Percentiles rank a stretch among this genome's conserved stretches.
Evolutionary conservation across 2,888 invertebrate species (phyloP).

Genomic region (Volucella zonaria): DNA sequence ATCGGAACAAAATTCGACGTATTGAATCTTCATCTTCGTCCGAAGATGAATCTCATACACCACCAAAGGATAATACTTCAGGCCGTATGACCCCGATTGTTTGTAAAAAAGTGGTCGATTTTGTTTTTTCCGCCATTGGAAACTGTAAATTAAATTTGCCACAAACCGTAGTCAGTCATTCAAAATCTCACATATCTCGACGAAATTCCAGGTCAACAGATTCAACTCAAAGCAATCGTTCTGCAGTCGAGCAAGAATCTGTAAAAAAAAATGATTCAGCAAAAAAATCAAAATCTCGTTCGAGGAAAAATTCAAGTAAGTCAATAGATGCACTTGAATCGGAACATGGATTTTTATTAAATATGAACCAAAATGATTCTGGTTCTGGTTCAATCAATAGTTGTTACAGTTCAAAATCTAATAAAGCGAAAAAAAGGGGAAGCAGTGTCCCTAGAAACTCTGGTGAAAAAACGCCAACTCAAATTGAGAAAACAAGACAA

Average conservation of each 20-base stretch:
- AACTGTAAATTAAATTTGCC: conserved; percentile 7
- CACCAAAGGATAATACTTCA: neutral
- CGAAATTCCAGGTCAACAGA: conserved; percentile 17
- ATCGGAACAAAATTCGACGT: neutral
- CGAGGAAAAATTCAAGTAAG: neutral
- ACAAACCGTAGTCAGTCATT: neutral
- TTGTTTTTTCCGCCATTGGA: conserved; percentile 42
- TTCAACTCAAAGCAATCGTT: neutral
- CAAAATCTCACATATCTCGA: neutral
- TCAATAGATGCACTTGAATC: neutral
- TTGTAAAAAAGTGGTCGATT: conserved; percentile 30
- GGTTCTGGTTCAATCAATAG: neutral
- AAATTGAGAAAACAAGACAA: neutral
- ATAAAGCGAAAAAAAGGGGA: neutral
- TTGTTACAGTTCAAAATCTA: too few species aligned
- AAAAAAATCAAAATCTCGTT: neutral
- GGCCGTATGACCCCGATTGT: conserved; percentile 23
- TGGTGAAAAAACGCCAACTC: neutral
- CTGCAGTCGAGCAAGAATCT: too few species aligned
- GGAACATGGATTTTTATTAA: too few species aligned
- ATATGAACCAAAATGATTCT: too few species aligned
- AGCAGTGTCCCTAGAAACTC: neutral
- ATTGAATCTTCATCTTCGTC: conserved; percentile 27
- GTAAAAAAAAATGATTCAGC: neutral
- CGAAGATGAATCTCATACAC: neutral